Evolutionary conservation across 2,797 vertebrate species (phyloP), one percentile per base, ranked within the genome.

Genomic region (Taenioides sp.): DNA sequence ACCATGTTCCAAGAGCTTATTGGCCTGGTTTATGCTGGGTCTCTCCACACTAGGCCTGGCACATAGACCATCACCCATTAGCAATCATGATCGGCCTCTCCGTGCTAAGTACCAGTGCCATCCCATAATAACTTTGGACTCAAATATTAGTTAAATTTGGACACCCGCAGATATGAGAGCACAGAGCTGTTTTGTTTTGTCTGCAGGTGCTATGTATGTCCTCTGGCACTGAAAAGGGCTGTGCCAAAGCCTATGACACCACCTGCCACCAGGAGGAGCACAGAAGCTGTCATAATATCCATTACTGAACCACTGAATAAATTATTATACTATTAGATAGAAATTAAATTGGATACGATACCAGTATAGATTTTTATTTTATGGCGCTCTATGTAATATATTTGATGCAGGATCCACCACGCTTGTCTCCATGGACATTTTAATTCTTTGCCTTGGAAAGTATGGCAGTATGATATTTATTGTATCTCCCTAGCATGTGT

Each of bases 11-110:
- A 78, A 43, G 55, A 76, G 80, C 66, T 25, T 77, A 71, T 70
- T 74, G 75, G 72, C 75, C 73, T 88, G 80, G 74, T 84, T 74
- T 78, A 75, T 81, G 63, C 69, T 83, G 78, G 68, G 63, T 31
- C 79, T 31, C 79, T 81, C 71, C 65, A 50, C 69, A 55, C 65
- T 69, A 65, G 58, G 58, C 75, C 82, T 84, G 84, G 85, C 82
- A 80, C 67, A 23, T 1, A 61, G 47, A 76, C 74, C 18, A 43
- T 22, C 61, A 23, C 70, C 76, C 71, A 71, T 84, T 76, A 74
- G 69, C 73, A 79, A 63, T 40, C 34, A 63, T 63, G 34, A 63
- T 63, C 61, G 20, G n/a, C 34, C 61, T 75, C 64, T 37, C 61
- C 72, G n/a, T 55, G 62, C 59, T 75, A 71, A 40, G 37, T 60